These are phyloP conservation scores for Dichetophora obliterata DNA, from an alignment of 2,888 invertebrate species.

Conservation along the genomic window DNA sequence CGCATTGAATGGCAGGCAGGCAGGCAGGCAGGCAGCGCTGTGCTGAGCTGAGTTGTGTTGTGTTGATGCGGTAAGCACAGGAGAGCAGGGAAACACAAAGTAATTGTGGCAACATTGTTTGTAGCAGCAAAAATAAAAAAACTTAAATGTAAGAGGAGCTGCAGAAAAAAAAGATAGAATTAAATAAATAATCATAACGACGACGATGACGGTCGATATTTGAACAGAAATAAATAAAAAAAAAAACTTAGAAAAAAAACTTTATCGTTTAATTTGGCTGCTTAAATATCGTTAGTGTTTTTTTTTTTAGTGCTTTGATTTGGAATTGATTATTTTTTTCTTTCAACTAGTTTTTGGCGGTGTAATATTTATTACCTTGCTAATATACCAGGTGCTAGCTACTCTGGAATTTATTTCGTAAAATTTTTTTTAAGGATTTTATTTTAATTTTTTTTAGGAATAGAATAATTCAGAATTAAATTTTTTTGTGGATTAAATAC, in stretches of 20 bases:
- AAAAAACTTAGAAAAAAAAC: neutral
- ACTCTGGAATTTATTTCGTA: too few relatives aligned
- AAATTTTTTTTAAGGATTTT: too few relatives aligned
- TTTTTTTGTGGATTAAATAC: too few relatives aligned
- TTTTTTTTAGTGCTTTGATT: too few relatives aligned
- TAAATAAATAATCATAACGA: conserved; percentile 25
- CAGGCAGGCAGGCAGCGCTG: neutral
- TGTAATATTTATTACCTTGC: too few relatives aligned
- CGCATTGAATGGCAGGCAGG: neutral
- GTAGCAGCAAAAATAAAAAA: neutral
- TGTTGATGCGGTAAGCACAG: neutral
- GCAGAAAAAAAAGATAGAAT: conserved; percentile 10
- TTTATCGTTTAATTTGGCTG: too few relatives aligned
- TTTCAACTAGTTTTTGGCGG: too few relatives aligned
- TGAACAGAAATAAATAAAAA: neutral
- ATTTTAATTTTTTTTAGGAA: too few relatives aligned
- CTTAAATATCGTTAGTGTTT: too few relatives aligned
- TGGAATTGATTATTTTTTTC: too few relatives aligned
- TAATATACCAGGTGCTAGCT: too few relatives aligned
- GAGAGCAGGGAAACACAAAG: neutral
- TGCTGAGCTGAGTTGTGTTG: neutral
- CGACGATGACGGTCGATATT: conserved; percentile 14
- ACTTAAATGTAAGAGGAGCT: neutral
- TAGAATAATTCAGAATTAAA: too few relatives aligned
- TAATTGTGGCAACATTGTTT: conserved; percentile 1